These are phyloP conservation scores for Chymomyza procnemis DNA, from an alignment of 2,888 invertebrate genomes.

Conservation along the genomic window DNA sequence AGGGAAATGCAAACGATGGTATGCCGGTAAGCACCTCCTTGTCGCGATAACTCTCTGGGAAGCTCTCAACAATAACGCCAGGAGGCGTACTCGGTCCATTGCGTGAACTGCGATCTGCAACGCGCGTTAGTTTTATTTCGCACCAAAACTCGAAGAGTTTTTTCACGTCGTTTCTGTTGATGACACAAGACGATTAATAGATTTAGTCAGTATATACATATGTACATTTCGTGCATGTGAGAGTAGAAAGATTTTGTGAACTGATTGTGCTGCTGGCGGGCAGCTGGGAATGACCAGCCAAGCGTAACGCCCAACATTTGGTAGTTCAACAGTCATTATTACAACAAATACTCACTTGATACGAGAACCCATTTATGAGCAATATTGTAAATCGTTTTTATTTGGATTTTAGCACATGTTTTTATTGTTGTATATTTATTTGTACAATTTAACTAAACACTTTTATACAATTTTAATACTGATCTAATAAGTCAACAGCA, in stretches of 20 bases:
- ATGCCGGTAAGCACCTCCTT: slow-evolving; percentile 91
- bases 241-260: slow-evolving; percentile 12
- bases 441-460: slow-evolving; percentile 11
- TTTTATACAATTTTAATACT: slow-evolving; percentile 34
- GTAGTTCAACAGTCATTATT: slow-evolving; percentile 23
- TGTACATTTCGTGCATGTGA: slow-evolving; percentile 22
- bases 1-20: slow-evolving; percentile 95
- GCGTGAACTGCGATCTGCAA: slow-evolving; percentile 56
- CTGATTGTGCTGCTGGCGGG: slow-evolving; percentile 1
- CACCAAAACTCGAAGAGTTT: slow-evolving; percentile 79
- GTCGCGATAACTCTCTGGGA: slow-evolving; percentile 90
- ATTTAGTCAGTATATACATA: background rate
- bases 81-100: slow-evolving; percentile 52
- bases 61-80: slow-evolving; percentile 87
- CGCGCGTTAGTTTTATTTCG: slow-evolving; percentile 73
- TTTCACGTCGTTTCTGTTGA: slow-evolving; percentile 76
- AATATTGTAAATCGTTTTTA: slow-evolving; percentile 10
- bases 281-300: slow-evolving; percentile 31
- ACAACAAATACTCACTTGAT: slow-evolving; percentile 70
- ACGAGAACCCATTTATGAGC: slow-evolving; percentile 70
- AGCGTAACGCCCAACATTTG: slow-evolving; percentile 69
- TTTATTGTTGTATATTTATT: slow-evolving; percentile 24
- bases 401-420: slow-evolving; percentile 56
- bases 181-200: slow-evolving; percentile 7
- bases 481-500: slow-evolving; percentile 21